Base-by-base conservation (phyloP, 2,797 vertebrate species). In the Siniperca scherzeri region DNA sequence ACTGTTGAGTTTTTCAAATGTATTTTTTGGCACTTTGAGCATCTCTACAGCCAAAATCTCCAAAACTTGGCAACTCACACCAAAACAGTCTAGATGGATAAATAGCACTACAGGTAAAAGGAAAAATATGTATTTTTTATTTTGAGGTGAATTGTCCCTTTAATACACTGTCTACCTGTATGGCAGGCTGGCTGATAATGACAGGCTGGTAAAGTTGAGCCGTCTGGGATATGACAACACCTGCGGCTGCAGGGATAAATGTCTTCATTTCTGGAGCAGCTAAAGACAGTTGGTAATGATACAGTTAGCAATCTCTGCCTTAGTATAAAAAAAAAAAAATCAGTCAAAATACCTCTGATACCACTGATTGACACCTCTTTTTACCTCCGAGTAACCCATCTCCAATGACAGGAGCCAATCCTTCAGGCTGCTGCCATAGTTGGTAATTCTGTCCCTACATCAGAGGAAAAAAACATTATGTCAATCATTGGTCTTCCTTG, bases 181-280 rank as follows among this genome's bases (percentile, higher is more conserved):
- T 13, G 44, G 86, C 70, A 38, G 92, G 77, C 65, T 95, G 95
- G 78, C 80, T 81, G 74, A 94, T 77, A 5, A 94, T 60, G 38
- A 96, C 92, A 38, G 97, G 97, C 50, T 97, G 97, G 93, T 98
- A 98, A 36, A 97, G 93, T 60, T 98, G 97, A 74, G 97, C 95
- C 50, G 95, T 95, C 93, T 98, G 97, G 78, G 97, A 97, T 69
- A 98, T 95, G 36, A 98, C 96, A 17, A 97, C 96, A 12, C 96
- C 95, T 33, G 96, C 92, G 25, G 96, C 95, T 11, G 96, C 90
- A 55, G 97, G 94, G 81, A 96, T 93, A 88, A 82, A 44, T 21
- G 86, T 83, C 77, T 95, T 95, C 67, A 94, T 80, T 84, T 89
- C 94, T 66, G 92, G 94, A 90, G 94, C 91, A 83, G 95, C 96